Conservation (phyloP, 2,797 vertebrate species). For the Oreortyx pictus region DNA sequence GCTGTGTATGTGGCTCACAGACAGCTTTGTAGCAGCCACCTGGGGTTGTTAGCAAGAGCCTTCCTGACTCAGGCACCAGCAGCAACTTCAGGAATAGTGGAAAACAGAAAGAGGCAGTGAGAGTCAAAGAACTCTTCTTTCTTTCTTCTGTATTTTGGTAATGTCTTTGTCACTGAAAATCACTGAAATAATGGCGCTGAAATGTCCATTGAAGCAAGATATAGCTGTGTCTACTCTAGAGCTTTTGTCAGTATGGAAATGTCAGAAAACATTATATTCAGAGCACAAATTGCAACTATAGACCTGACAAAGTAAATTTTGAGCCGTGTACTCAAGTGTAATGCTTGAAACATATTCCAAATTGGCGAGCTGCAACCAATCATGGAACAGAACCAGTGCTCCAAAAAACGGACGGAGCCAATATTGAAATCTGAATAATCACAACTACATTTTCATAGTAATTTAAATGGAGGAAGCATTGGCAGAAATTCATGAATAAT, state of each 20-base stretch:
- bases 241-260: conserved; percentile 64
- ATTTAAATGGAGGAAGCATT: conserved; percentile 62
- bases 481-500: conserved; percentile 74
- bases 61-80: neutral
- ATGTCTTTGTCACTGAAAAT: conserved; percentile 28
- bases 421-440: conserved; percentile 69
- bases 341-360: conserved; percentile 57
- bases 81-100: neutral
- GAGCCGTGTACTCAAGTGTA: conserved; percentile 60
- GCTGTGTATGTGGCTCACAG: neutral
- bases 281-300: conserved; percentile 52
- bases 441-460: conserved; percentile 56
- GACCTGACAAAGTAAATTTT: conserved; percentile 70
- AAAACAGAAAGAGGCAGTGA: neutral
- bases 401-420: conserved; percentile 47
- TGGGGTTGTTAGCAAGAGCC: neutral
- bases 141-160: neutral
- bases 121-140: neutral
- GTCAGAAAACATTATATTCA: conserved; percentile 67
- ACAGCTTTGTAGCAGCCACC: neutral
- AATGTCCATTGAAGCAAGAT: conserved; percentile 31
- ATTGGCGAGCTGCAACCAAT: conserved; percentile 62
- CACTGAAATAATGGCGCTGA: conserved; percentile 40
- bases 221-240: conserved; percentile 26
- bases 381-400: conserved; percentile 28